phyloP scores from a whole-genome alignment of 2,888 invertebrate genomes.

The Melanargia galathea region DNA sequence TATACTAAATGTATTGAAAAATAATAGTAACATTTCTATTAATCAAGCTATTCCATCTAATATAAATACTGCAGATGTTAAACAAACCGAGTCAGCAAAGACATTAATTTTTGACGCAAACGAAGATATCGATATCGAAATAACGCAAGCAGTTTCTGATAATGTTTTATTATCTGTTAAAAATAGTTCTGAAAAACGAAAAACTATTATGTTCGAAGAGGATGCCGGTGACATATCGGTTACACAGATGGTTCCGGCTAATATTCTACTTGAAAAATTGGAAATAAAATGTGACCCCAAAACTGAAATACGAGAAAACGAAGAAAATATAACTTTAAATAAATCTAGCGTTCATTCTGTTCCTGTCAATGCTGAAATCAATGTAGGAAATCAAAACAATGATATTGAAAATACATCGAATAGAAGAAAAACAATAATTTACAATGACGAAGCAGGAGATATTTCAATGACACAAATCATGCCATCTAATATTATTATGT shows the following conservation, averaged over 20 bases:
- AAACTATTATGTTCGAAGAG: constrained; percentile 46
- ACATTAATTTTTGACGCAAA: constrained; percentile 3
- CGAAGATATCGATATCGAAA: constrained; percentile 18
- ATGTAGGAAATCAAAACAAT: background rate
- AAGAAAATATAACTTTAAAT: background rate
- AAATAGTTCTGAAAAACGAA: constrained; percentile 38
- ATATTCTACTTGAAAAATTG: constrained; percentile 25
- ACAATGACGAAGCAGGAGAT: constrained; percentile 38
- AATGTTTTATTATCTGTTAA: constrained; percentile 18
- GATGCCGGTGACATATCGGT: constrained; percentile 48
- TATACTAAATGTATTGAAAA: constrained; percentile 14
- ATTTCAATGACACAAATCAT: constrained; percentile 50
- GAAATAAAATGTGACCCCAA: background rate
- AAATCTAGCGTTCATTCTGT: background rate
- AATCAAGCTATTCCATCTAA: constrained; percentile 28
- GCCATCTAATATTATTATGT: constrained; percentile 41
- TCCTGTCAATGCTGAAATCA: background rate
- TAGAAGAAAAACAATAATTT: constrained; percentile 43
- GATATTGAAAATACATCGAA: constrained; percentile 19
- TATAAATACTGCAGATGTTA: constrained; percentile 22
- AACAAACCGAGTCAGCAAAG: constrained; percentile 12
- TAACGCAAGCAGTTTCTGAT: constrained; percentile 16
- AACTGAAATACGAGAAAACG: background rate
- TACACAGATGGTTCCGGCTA: constrained; percentile 44
- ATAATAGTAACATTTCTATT: constrained; percentile 23